Percentiles rank a stretch among this genome's conserved stretches.
These are phyloP conservation scores for Choreutis nemorana DNA, from an alignment of 2,888 invertebrate genomes.

Conservation along the genomic window DNA sequence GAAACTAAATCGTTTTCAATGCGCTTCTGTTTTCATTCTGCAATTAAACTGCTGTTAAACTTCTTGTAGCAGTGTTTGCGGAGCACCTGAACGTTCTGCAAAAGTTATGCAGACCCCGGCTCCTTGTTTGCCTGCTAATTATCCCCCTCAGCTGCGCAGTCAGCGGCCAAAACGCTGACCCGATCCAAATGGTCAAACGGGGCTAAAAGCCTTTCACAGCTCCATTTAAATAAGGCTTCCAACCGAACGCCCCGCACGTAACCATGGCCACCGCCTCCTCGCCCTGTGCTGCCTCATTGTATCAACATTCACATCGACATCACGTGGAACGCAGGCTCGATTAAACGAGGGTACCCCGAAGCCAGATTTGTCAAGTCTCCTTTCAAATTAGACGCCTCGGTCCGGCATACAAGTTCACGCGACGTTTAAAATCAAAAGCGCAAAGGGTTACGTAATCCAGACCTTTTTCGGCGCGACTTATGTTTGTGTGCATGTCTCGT, in stretches of 20 bases:
- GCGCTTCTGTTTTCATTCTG: conserved; percentile 59
- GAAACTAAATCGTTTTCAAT: conserved; percentile 54
- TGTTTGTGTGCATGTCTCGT: conserved; percentile 61
- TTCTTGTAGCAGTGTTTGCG: conserved; percentile 61
- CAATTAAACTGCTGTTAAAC: conserved; percentile 66
- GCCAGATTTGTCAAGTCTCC: conserved; percentile 62
- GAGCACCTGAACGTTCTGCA: conserved; percentile 56
- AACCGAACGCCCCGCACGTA: conserved; percentile 35
- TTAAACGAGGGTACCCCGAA: conserved; percentile 55
- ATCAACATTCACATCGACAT: conserved; percentile 58
- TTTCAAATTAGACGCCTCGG: conserved; percentile 56
- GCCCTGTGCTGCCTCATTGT: conserved; percentile 46
- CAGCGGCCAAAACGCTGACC: conserved; percentile 30
- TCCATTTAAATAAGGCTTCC: conserved; percentile 43
- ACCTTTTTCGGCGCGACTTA: conserved; percentile 57
- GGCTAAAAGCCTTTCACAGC: conserved; percentile 46
- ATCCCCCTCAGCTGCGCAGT: conserved; percentile 43
- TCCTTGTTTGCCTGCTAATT: conserved; percentile 64
- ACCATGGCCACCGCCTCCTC: conserved; percentile 52
- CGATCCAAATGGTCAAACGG: conserved; percentile 45
- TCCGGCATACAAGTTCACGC: conserved; percentile 52
- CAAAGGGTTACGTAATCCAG: conserved; percentile 63
- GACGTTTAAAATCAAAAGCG: conserved; percentile 64
- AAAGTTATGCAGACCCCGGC: conserved; percentile 48
- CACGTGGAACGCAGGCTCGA: conserved; percentile 49